Evolutionary conservation across 2,888 invertebrate species (phyloP).

Genomic region (Drosophila lutescens): DNA sequence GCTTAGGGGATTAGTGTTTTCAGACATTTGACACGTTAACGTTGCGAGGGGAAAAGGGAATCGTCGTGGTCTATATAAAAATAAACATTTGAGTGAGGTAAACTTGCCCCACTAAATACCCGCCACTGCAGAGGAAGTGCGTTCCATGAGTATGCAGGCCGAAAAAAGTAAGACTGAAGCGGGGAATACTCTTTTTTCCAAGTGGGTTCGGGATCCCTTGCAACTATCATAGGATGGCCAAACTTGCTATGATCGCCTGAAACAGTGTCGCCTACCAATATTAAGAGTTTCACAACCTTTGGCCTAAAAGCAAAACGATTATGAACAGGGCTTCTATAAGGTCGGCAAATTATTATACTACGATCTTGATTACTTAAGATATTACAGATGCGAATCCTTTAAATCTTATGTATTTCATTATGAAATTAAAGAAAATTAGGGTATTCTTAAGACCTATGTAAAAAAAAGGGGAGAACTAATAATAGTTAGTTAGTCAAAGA

Average conservation of each 20-base stretch:
- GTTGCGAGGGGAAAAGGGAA: constrained; percentile 29
- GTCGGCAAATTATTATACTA: background rate
- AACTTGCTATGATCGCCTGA: background rate
- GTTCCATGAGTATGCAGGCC: constrained; percentile 22
- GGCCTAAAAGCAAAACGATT: background rate
- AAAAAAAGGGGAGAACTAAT: too few relatives aligned
- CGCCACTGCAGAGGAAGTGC: constrained; percentile 71
- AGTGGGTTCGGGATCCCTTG: background rate
- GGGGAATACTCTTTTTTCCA: constrained; percentile 2
- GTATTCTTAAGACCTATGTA: too few relatives aligned
- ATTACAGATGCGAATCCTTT: too few relatives aligned
- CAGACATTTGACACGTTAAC: constrained; percentile 82
- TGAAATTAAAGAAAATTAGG: too few relatives aligned
- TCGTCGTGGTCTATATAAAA: constrained; percentile 51
- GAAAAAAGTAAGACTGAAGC: background rate
- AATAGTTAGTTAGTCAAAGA: too few relatives aligned
- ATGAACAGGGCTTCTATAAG: background rate
- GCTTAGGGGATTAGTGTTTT: constrained; percentile 83
- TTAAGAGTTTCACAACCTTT: background rate
- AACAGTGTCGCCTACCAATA: background rate
- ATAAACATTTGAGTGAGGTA: constrained; percentile 50
- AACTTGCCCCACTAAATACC: constrained; percentile 63
- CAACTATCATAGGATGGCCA: background rate
- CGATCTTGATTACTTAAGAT: too few relatives aligned
- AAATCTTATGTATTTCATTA: too few relatives aligned